Conservation (phyloP, 2,797 vertebrate genomes). For the Gambelia wislizenii region DNA sequence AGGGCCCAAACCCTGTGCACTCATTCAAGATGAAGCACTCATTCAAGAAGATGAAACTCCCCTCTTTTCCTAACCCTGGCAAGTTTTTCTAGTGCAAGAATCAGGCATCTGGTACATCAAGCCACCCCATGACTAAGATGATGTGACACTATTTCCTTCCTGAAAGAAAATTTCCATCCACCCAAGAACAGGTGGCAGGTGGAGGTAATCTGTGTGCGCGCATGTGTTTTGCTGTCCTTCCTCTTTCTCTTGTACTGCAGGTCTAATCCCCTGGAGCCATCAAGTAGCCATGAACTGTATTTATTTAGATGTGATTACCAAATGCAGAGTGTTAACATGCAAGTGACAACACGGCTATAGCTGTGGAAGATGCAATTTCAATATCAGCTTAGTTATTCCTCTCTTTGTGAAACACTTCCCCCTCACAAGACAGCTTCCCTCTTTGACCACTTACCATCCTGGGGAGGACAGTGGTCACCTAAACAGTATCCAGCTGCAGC, state of each 20-base stretch:
- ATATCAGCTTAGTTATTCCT: background rate
- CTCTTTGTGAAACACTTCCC: too few species aligned
- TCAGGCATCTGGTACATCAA: background rate
- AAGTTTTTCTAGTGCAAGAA: background rate
- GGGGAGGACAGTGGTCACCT: too few species aligned
- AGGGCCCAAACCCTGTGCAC: too few species aligned
- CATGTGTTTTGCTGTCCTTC: background rate
- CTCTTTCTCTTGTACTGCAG: background rate
- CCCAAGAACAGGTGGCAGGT: constrained; percentile 66
- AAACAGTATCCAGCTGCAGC: too few species aligned
- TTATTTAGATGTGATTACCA: background rate
- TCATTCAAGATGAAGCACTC: too few species aligned
- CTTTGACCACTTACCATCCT: too few species aligned
- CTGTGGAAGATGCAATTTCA: background rate
- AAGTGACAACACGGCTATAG: background rate
- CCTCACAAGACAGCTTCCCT: too few species aligned
- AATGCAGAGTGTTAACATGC: too few species aligned
- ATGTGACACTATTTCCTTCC: constrained; percentile 57
- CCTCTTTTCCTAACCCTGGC: too few species aligned
- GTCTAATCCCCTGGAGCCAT: background rate
- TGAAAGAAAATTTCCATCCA: constrained; percentile 71
- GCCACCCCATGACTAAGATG: background rate
- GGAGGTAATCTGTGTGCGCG: constrained; percentile 32
- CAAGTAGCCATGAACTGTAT: background rate
- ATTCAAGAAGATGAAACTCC: background rate